phyloP scores from a whole-genome alignment of 2,797 vertebrate genomes.

The Manis javanica region DNA sequence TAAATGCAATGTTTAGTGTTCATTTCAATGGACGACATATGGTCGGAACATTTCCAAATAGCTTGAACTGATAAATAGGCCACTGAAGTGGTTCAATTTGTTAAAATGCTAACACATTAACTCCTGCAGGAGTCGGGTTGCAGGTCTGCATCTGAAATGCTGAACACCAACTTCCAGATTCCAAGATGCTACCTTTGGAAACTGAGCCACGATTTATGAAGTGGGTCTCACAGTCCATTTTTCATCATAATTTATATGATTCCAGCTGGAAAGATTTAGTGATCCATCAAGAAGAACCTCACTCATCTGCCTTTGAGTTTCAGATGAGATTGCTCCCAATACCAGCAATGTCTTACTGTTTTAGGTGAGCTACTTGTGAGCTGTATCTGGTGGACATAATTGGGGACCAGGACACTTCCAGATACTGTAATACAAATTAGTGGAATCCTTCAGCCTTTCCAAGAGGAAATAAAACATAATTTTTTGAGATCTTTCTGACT shows the following conservation, averaged over 20 bases:
- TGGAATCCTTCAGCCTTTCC: not conserved
- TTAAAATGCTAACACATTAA: slow-evolving; percentile 87
- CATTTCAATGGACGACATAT: slow-evolving; percentile 89
- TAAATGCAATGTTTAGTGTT: slow-evolving; percentile 87
- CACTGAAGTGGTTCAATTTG: slow-evolving; percentile 87
- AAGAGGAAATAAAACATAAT: not conserved
- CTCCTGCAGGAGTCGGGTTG: slow-evolving; percentile 78
- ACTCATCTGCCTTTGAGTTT: not conserved
- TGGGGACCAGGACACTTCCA: not conserved
- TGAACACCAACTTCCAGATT: slow-evolving; percentile 74
- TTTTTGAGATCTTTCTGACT: not conserved
- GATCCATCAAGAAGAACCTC: slow-evolving; percentile 78
- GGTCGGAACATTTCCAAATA: slow-evolving; percentile 88
- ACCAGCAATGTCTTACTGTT: not conserved
- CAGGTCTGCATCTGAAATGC: slow-evolving; percentile 81
- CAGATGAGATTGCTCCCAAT: not conserved
- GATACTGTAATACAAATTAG: not conserved
- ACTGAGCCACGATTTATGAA: slow-evolving; percentile 85
- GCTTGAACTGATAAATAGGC: slow-evolving; percentile 89
- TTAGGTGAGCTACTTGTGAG: not conserved
- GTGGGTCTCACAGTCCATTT: slow-evolving; percentile 77
- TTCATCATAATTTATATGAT: slow-evolving; percentile 83
- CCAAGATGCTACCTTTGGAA: slow-evolving; percentile 76
- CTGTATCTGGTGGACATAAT: not conserved
- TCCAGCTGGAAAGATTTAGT: slow-evolving; percentile 16